Percentiles rank a stretch among this genome's conserved stretches.
phyloP scores from a whole-genome alignment of 2,797 vertebrate species.

The Parambassis ranga region DNA sequence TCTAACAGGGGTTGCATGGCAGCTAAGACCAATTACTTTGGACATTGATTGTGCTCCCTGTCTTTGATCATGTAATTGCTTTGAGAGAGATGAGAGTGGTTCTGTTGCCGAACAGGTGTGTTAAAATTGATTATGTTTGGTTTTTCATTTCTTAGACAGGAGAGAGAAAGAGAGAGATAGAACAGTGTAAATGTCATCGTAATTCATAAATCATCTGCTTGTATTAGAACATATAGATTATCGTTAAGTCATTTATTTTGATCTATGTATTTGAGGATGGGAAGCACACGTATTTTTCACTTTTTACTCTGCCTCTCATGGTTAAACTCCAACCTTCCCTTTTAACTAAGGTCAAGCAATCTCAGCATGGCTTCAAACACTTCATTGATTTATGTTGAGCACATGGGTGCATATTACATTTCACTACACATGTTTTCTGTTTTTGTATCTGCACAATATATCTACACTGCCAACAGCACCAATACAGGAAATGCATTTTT shows the following conservation, averaged over 20 bases:
- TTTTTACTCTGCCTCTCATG: neutral
- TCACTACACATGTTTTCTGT: neutral
- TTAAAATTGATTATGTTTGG: conserved; percentile 57
- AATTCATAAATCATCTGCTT: neutral
- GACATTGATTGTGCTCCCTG: conserved; percentile 70
- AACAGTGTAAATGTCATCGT: conserved; percentile 17
- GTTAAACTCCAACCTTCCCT: neutral
- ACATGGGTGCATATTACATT: neutral
- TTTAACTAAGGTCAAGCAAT: neutral
- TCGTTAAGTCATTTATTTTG: conserved; percentile 9
- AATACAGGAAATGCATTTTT: too few relatives aligned
- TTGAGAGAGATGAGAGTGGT: conserved; percentile 55
- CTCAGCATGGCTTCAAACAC: conserved; percentile 1
- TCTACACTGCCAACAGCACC: neutral
- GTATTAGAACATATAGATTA: conserved; percentile 3
- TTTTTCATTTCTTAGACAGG: conserved; percentile 50
- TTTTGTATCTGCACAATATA: neutral
- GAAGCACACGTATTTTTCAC: conserved; percentile 6
- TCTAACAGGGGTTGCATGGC: conserved; percentile 64
- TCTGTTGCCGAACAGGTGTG: conserved; percentile 62
- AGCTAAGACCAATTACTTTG: conserved; percentile 73
- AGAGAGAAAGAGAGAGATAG: neutral
- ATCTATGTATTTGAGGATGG: conserved; percentile 19
- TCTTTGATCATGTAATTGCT: conserved; percentile 77
- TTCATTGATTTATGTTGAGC: conserved; percentile 16